Conservation (phyloP, 2,113 vertebrate genomes). For the Natator depressus region DNA sequence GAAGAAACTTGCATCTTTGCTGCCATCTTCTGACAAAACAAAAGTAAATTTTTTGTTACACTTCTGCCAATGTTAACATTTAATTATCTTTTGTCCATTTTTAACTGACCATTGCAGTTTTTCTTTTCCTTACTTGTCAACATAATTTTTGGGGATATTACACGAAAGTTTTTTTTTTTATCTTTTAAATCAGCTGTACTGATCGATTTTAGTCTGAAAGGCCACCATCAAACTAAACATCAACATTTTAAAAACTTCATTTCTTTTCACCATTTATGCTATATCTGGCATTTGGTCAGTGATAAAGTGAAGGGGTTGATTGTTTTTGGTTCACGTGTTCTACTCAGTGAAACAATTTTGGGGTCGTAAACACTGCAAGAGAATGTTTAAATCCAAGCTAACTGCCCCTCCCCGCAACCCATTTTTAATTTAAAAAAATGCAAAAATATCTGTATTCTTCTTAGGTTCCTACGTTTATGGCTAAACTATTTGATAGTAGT, state of each 20-base stretch:
- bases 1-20: slow-evolving; percentile 46
- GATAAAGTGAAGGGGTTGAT: not conserved
- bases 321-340: not conserved
- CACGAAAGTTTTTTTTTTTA: not conserved
- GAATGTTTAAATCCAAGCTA: not conserved
- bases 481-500: not conserved
- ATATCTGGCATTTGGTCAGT: not conserved
- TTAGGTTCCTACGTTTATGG: not conserved
- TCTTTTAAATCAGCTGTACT: not conserved
- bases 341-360: not conserved
- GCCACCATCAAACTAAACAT: not conserved
- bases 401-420: not conserved
- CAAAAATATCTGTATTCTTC: not conserved
- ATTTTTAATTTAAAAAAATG: not conserved
- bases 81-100: not conserved
- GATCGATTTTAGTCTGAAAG: accelerated
- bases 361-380: not conserved
- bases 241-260: not conserved
- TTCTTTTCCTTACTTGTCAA: not conserved
- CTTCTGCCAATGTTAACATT: not conserved
- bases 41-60: not conserved
- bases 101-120: accelerated
- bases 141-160: not conserved
- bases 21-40: slow-evolving; percentile 74
- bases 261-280: not conserved